A percentile compares a stretch with the other conserved stretches of the same genome.
These are phyloP conservation scores for Beris morrisii DNA, from an alignment of 2,888 invertebrate species.

Conservation along the genomic window DNA sequence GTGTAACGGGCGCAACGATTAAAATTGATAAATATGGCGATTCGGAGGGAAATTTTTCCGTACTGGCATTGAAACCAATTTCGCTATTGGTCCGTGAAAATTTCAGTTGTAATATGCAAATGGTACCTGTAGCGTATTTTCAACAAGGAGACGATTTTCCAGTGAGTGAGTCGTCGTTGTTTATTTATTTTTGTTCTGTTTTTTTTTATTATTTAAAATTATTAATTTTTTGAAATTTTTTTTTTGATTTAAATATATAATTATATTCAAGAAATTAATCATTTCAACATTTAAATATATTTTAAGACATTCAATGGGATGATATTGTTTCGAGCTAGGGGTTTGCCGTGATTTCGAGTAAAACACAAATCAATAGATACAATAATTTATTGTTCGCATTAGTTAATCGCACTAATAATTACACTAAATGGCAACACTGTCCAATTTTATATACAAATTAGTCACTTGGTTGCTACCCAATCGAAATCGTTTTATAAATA, in stretches of 20 bases:
- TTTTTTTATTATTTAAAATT: conserved; percentile 8
- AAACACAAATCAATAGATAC: no score
- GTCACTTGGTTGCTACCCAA: no score
- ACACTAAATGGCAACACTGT: no score
- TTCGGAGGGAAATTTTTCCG: conserved; percentile 96
- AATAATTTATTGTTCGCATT: no score
- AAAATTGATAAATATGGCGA: conserved; percentile 90
- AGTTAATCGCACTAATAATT: no score
- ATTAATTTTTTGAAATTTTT: conserved; percentile 34
- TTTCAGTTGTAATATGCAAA: conserved; percentile 73
- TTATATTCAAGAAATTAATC: not conserved
- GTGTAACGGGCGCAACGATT: conserved; percentile 92
- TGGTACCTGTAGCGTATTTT: conserved; percentile 84
- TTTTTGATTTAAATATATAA: conserved; percentile 26
- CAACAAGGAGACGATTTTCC: conserved; percentile 74
- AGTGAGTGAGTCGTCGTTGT: conserved; percentile 68
- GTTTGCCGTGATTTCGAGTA: no score
- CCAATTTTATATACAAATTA: no score
- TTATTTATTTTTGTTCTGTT: conserved; percentile 39
- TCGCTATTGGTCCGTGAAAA: conserved; percentile 56
- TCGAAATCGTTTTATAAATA: no score
- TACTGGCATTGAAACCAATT: conserved; percentile 74
- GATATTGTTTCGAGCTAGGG: no score
- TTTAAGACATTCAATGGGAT: no score
- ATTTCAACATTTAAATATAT: no score